Conservation (phyloP, 1,140 invertebrate genomes). For the Polypedilum pembai region DNA sequence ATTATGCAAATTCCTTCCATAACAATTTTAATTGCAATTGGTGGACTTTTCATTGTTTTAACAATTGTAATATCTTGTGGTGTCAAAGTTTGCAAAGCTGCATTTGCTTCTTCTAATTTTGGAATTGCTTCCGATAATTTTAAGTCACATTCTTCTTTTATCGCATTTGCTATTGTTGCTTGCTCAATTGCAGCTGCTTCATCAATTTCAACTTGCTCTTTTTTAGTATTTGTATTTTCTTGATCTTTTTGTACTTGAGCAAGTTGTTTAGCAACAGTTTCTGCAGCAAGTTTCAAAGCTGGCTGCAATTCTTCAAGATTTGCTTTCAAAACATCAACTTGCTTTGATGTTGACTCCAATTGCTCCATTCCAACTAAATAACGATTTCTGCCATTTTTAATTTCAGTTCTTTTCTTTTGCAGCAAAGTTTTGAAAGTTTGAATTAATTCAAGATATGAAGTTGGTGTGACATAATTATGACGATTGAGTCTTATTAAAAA, state of each 20-base stretch:
- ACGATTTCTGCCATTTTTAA: conserved; percentile 50
- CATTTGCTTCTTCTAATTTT: conserved; percentile 80
- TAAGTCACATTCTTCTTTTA: conserved; percentile 92
- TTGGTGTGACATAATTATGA: conserved; percentile 88
- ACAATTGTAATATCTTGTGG: conserved; percentile 87
- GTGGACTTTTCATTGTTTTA: conserved; percentile 97
- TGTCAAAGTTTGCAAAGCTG: conserved; percentile 86
- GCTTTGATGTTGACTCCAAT: conserved; percentile 70
- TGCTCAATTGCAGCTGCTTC: conserved; percentile 64
- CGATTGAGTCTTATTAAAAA: conserved; percentile 64
- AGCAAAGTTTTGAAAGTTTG: conserved; percentile 83
- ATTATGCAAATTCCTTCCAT: conserved; percentile 92
- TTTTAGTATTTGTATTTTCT: conserved; percentile 54
- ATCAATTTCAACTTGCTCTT: conserved; percentile 46
- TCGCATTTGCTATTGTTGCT: conserved; percentile 68
- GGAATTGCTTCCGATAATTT: conserved; percentile 90
- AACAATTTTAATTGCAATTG: conserved; percentile 83
- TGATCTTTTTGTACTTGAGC: conserved; percentile 61
- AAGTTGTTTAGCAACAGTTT: conserved; percentile 47
- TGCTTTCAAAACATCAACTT: conserved; percentile 79
- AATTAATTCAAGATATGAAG: conserved; percentile 88
- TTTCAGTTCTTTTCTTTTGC: conserved; percentile 64
- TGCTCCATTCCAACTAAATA: conserved; percentile 84
- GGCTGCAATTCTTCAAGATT: conserved; percentile 81
- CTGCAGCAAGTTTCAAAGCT: conserved; percentile 74